Percentiles rank a stretch among this genome's conserved stretches.
Conservation (phyloP, 2,113 vertebrate species). For the Candoia aspera region DNA sequence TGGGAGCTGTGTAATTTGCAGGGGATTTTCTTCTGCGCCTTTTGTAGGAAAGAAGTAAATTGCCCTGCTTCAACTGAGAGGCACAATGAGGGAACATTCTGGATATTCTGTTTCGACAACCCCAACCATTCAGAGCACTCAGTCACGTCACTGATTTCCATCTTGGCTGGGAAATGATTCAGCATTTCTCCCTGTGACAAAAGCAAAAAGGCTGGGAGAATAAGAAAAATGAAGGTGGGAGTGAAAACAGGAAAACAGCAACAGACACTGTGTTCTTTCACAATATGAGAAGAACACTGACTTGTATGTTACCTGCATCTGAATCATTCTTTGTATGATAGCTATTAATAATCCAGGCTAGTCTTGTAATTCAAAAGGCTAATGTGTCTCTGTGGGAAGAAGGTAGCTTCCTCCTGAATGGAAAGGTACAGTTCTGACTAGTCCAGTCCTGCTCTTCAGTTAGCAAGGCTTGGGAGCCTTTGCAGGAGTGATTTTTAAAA, state of each 20-base stretch:
- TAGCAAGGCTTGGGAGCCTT: not conserved
- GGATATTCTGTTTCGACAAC: conserved; percentile 42
- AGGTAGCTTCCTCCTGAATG: not conserved
- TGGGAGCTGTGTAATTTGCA: conserved; percentile 57
- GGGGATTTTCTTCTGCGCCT: conserved; percentile 43
- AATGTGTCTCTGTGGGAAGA: not conserved
- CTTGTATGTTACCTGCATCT: conserved; percentile 11
- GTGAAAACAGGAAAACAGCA: conserved; percentile 24
- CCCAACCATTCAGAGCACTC: conserved; percentile 52
- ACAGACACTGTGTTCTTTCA: conserved; percentile 8
- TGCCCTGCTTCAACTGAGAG: conserved; percentile 52
- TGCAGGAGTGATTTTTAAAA: rapidly evolving
- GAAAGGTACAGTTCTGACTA: not conserved
- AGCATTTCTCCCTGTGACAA: conserved; percentile 37
- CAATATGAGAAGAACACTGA: conserved; percentile 4
- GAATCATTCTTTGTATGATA: conserved; percentile 36
- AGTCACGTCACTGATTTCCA: conserved; percentile 36
- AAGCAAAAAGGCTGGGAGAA: conserved; percentile 50
- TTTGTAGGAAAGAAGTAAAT: conserved; percentile 56
- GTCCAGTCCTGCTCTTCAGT: rapidly evolving
- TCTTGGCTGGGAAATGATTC: conserved; percentile 64
- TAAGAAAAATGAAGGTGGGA: conserved; percentile 38
- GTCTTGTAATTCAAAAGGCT: not conserved
- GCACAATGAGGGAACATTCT: conserved; percentile 43
- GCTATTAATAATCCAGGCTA: not conserved